These are phyloP conservation scores for Oreohelix idahoensis DNA, from an alignment of 1,140 invertebrate genomes.

Conservation along the genomic window DNA sequence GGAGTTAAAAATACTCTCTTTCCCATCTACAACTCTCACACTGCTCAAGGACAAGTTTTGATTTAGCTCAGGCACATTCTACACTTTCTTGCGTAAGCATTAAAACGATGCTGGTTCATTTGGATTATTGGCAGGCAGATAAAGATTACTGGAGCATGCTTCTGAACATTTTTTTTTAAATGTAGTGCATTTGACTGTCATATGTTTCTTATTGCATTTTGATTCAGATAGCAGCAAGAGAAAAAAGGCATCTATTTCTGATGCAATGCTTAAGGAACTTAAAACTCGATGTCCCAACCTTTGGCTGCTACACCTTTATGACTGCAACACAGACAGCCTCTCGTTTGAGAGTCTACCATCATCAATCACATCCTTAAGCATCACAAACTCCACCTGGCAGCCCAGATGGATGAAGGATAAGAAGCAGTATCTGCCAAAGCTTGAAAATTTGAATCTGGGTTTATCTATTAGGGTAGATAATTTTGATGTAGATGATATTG, in stretches of 20 bases:
- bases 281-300: constrained; percentile 55
- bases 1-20: no score
- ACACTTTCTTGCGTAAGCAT: no score
- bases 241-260: constrained; percentile 14
- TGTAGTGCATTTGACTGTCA: no score
- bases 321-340: constrained; percentile 49
- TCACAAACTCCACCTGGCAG: constrained; percentile 43
- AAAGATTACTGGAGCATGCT: no score
- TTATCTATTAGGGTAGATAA: constrained; percentile 45
- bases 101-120: no score
- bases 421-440: constrained; percentile 29
- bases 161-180: no score
- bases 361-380: constrained; percentile 37
- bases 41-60: no score
- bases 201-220: no score
- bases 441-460: constrained; percentile 42
- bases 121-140: no score
- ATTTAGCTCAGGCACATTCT: no score
- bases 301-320: constrained; percentile 43
- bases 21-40: no score
- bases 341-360: constrained; percentile 42
- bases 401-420: constrained; percentile 48
- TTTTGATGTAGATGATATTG: constrained; percentile 48
- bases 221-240: constrained; percentile 7
- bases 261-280: constrained; percentile 52